Base-by-base conservation (phyloP, 2,113 vertebrate species). In the Ageneiosus marmoratus region DNA sequence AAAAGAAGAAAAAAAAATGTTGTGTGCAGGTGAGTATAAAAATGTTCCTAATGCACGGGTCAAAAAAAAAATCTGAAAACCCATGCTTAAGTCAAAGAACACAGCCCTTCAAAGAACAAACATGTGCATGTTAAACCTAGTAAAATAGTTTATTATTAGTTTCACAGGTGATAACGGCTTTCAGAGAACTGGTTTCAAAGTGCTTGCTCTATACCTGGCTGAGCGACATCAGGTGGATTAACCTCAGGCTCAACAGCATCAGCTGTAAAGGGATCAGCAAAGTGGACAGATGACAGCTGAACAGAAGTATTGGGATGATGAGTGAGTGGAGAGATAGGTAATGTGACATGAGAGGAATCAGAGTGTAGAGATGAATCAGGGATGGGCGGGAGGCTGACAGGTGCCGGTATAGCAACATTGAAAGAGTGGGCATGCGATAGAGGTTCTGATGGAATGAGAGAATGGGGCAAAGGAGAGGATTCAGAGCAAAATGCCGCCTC, bases 151-250 rank as follows among this genome's bases (percentile, higher is more conserved):
- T 34, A 22, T 75, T 2, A 53, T 72, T 77, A 24, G 16, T 77
- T 86, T 79, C 67, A 62, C 53, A 76, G 34, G 34, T 80, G n/a
- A 70, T 22, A 76, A 83, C 27, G 44, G 12, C 24, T 56, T 80
- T 48, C 55, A 0, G 18, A 41, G 15, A 80, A n/a, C 37, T 62
- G 11, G 56, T 27, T 46, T 29, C n/a, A 29, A 44, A 80, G 41
- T n/a, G 37, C 53, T 56, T 81, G 67, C 48, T 82, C 72, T 76
- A 67, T 89, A 91, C 90, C 90, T 91, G 88, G 53, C 69, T 85
- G 79, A n/a, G 80, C 18, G 77, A 75, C 83, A 69, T 56, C 69
- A 77, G 84, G 27, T 5, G 79, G 34, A 16, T 44, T 41, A 65
- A 62, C 82, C 27, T 77, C 58, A 76, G 87, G 55, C 27, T 63